Base-by-base conservation (phyloP, 1,140 invertebrate species). In the Neodiprion virginianus region DNA sequence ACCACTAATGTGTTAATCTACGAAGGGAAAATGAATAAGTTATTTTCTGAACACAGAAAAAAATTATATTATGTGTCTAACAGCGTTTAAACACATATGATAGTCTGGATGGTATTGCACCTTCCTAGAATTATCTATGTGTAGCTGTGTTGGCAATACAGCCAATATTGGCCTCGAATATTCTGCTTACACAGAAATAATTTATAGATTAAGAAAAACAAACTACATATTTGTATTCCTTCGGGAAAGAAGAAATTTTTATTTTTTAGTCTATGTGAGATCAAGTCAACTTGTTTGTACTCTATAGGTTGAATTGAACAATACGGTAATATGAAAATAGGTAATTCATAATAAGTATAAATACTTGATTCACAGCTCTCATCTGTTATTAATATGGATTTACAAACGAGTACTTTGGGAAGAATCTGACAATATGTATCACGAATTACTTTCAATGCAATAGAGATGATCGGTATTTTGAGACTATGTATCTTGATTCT, bases 201-300 rank as follows among this genome's bases (percentile, higher is more conserved):
- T 47, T 47, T 23, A 65, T 65, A 17, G 12, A 65, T 21, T 65
- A 14, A 65, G 17, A 69, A 23, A 69, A 23, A 23, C 12, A 69
- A 47, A 69, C 67, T 11, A 47, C 17, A 47, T 47, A 69, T 12
- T 23, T 47, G 23, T 17, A 69, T 69, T 21, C 11, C 23, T 69
- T 17, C 67, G 12, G 40, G 12, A 4, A 5, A 40, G 28, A 40
- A 40, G 28, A 40, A 40, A 40, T 40, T 40, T 61, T n/a, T 23
- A 9, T 70, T 73, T n/a, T 23, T 10, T 48, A 53, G 71, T 50
- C 28, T 82, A 84, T 83, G 77, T 85, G 84, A 86, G 84, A 86
- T 86, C 84, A 82, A 83, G 79, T 85, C 79, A 72, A 76, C 67
- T 67, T 81, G 76, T 86, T 86, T 86, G 84, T 86, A 86, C 85